Evolutionary conservation across 2,113 vertebrate genomes (phyloP).

Genomic region (Stictonetta naevosa): DNA sequence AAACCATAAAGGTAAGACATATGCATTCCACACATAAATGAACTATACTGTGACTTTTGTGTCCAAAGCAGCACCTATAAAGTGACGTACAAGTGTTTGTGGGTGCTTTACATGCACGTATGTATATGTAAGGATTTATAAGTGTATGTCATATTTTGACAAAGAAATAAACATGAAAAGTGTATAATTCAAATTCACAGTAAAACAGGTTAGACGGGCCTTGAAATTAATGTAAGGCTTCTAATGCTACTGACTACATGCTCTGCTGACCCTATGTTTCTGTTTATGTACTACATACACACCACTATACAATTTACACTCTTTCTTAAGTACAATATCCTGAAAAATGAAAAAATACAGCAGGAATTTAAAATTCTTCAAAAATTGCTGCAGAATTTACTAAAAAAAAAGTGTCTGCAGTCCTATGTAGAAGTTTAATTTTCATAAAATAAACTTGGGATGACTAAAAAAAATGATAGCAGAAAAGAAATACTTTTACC

Average conservation of each 20-base stretch:
- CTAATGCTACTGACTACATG: neutral
- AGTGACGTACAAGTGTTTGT: neutral
- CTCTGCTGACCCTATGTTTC: neutral
- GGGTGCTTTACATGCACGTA: neutral
- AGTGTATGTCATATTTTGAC: neutral
- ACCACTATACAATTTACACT: neutral
- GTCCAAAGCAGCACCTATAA: neutral
- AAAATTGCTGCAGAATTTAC: neutral
- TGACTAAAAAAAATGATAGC: neutral
- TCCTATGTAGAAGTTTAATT: neutral
- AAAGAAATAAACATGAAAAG: neutral
- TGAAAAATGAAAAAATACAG: neutral
- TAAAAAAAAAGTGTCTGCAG: neutral
- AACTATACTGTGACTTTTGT: neutral
- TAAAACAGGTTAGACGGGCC: neutral
- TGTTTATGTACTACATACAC: neutral
- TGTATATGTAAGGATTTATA: neutral
- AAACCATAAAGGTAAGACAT: neutral
- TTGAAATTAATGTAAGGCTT: neutral
- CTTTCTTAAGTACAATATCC: neutral
- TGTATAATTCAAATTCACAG: neutral
- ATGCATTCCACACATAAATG: neutral
- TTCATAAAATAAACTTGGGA: constrained; percentile 7
- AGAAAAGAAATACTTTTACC: constrained; percentile 40
- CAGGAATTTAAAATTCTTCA: neutral